Evolutionary conservation across 2,797 vertebrate genomes (phyloP).

Genomic region (Enteromius fasciolatus): DNA sequence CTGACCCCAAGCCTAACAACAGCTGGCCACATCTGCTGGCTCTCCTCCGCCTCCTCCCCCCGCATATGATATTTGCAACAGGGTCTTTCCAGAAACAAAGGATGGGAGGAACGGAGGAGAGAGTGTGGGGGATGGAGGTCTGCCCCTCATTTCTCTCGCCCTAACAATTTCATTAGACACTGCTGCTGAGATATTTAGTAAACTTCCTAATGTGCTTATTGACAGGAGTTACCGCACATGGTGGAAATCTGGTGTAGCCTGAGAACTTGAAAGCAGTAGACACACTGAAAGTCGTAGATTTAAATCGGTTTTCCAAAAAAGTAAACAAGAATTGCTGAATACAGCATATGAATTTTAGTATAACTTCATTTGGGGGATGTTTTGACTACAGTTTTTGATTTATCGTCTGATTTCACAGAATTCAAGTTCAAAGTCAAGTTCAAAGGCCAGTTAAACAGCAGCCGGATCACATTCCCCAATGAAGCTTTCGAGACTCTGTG

Average conservation of each 20-base stretch:
- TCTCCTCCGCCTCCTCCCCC: not conserved
- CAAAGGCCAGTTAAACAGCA: constrained; percentile 27
- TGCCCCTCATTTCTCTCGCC: constrained; percentile 28
- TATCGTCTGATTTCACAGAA: not conserved
- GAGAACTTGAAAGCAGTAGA: not conserved
- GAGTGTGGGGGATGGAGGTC: constrained; percentile 34
- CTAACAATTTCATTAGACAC: not conserved
- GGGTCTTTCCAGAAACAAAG: constrained; percentile 50
- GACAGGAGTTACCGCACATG: not conserved
- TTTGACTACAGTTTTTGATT: not conserved
- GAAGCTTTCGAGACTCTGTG: constrained; percentile 8
- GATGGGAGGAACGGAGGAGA: constrained; percentile 24
- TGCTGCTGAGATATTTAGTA: constrained; percentile 22
- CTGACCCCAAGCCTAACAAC: constrained; percentile 48
- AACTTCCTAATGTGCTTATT: constrained; percentile 11
- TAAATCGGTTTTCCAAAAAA: not conserved
- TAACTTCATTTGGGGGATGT: too few species aligned
- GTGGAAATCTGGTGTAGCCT: not conserved
- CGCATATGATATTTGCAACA: not conserved
- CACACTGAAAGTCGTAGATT: not conserved
- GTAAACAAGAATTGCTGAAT: not conserved
- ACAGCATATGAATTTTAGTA: too few species aligned
- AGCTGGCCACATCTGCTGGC: constrained; percentile 61
- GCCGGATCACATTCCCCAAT: constrained; percentile 22
- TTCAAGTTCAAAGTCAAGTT: constrained; percentile 44